Base-by-base conservation (phyloP, 2,888 invertebrate genomes). In the Brachyptera risi region DNA sequence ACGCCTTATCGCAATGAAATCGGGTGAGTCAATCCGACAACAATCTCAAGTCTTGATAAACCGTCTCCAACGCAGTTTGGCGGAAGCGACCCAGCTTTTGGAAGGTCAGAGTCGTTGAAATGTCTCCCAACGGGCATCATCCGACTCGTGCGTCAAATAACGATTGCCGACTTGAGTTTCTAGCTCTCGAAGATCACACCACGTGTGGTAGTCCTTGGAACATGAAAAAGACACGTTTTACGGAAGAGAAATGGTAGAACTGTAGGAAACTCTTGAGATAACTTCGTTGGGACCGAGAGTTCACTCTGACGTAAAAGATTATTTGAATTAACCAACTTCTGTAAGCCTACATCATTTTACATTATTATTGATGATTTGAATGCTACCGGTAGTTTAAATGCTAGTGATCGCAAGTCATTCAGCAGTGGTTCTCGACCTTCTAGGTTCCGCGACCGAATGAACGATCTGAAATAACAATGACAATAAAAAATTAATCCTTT, bases 121-220 rank as follows among this genome's bases (percentile, higher is more conserved):
- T 26, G 80, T 78, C 68, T 85, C 86, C 95, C 95, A 96, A 67
- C 94, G 83, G n/a, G 87, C 85, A 73, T 96, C 96, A 73, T 96
- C 95, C 26, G 92, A 90, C 74, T 94, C 93, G 68, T 95, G 94
- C 5, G 95, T 95, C 66, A 96, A 79, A 77, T 92, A 96, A 15
- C 94, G 83, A 64, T 83, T 80, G 24, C 88, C 88, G 35, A 90
- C 86, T 70, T 85, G 82, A 40, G 80, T 80, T 79, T 98, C 97
- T 59, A 99, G 80, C 69, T 87, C 84, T 59, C 96, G 84, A 70
- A 99, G 81, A 79, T 99, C 99, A 68, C 85, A 86, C 95, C 97
- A 98, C 3, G 96, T 95, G 75, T 92, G 87, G 73, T 90, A 90
- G 75, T 95, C 88, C 87, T 90, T 71, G 27, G 72, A 69, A 37